Percentiles rank a stretch among this genome's conserved stretches.
Conservation (phyloP, 2,113 vertebrate genomes). For the Pristiophorus japonicus region DNA sequence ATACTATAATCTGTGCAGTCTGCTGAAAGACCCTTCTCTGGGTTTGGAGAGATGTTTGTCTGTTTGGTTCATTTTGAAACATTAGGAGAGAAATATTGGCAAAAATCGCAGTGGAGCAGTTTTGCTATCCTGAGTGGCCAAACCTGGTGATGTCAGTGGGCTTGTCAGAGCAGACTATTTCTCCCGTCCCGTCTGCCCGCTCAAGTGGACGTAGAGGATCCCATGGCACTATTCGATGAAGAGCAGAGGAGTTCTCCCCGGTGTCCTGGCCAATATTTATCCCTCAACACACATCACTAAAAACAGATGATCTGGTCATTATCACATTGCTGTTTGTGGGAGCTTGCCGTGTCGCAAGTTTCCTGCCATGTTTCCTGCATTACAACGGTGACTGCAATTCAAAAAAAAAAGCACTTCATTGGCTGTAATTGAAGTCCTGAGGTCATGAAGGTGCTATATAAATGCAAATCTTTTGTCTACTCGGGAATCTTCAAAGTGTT, state of each 20-base stretch:
- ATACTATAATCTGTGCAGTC: neutral
- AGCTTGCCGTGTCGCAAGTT: neutral
- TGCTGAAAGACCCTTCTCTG: neutral
- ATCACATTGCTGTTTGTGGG: neutral
- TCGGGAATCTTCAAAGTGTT: too few relatives aligned
- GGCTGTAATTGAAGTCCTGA: neutral
- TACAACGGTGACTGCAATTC: neutral
- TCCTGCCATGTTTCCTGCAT: too few relatives aligned
- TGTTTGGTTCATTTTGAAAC: conserved; percentile 26
- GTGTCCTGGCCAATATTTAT: neutral
- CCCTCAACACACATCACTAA: too few relatives aligned
- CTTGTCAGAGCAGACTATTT: neutral
- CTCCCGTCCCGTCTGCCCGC: neutral
- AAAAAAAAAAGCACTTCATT: neutral
- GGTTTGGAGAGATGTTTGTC: neutral
- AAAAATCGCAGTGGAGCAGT: neutral
- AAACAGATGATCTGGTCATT: neutral
- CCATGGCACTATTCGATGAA: neutral
- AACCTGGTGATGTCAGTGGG: neutral
- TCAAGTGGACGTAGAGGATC: neutral
- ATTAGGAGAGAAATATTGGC: neutral
- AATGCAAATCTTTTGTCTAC: too few relatives aligned
- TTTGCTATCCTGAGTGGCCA: too few relatives aligned
- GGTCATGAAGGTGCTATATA: too few relatives aligned
- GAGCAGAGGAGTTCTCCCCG: neutral